A percentile compares a stretch with the other conserved stretches of the same genome.
Evolutionary conservation across 2,113 vertebrate species (phyloP).

Genomic region (Xenopus laevis): DNA sequence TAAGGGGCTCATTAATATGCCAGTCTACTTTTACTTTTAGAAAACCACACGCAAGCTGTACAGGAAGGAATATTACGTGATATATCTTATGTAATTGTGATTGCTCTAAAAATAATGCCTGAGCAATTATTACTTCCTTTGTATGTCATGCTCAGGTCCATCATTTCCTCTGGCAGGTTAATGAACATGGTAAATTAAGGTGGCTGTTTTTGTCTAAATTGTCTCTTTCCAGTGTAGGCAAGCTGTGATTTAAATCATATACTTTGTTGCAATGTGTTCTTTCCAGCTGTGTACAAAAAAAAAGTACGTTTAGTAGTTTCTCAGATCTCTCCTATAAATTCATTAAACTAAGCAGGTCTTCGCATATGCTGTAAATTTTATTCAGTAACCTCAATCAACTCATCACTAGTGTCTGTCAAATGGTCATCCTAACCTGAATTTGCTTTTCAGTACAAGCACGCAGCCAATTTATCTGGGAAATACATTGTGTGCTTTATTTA

Average conservation of each 20-base stretch:
- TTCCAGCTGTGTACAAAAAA: too few species aligned
- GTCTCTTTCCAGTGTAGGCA: background rate
- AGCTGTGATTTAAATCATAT: background rate
- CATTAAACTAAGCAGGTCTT: too few species aligned
- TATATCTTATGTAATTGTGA: background rate
- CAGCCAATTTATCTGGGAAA: too few species aligned
- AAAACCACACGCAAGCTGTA: background rate
- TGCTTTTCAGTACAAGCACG: too few species aligned
- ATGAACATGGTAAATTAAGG: constrained; percentile 1
- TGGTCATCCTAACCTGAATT: too few species aligned
- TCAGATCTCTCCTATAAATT: too few species aligned
- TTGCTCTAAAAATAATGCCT: background rate
- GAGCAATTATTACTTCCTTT: constrained; percentile 6
- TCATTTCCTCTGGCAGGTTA: constrained; percentile 1
- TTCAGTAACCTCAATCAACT: too few species aligned
- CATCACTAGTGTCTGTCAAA: too few species aligned
- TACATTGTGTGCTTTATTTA: too few species aligned
- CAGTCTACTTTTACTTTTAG: background rate
- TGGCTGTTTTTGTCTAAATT: background rate
- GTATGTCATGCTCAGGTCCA: background rate
- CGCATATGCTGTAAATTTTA: too few species aligned
- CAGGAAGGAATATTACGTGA: background rate
- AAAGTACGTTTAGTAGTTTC: too few species aligned
- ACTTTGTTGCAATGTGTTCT: too few species aligned
- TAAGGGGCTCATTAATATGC: constrained; percentile 27